phyloP scores from a whole-genome alignment of 2,113 vertebrate species.

The Brachypodius melanocephalos region DNA sequence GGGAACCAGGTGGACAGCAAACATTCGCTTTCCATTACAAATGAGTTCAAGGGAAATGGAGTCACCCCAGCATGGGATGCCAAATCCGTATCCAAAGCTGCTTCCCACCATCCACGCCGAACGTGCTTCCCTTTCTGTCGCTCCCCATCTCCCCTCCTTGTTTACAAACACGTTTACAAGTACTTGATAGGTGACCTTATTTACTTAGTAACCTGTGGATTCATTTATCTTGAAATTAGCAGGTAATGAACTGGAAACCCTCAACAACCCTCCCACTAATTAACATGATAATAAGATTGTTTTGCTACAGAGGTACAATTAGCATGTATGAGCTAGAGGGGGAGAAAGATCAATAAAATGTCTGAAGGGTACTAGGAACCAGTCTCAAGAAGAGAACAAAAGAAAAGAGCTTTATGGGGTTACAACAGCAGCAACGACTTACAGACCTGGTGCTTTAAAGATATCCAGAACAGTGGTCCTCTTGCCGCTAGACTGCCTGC shows the following conservation, averaged over 20 bases:
- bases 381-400: slow-evolving; percentile 70
- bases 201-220: slow-evolving; percentile 84
- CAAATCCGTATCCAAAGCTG: slow-evolving; percentile 45
- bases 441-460: slow-evolving; percentile 13
- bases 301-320: slow-evolving; percentile 84
- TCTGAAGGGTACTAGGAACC: slow-evolving; percentile 73
- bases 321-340: slow-evolving; percentile 77
- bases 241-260: slow-evolving; percentile 87
- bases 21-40: slow-evolving; percentile 85
- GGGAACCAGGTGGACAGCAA: slow-evolving; percentile 81
- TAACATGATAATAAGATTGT: slow-evolving; percentile 88
- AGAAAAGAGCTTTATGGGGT: slow-evolving; percentile 62
- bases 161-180: slow-evolving; percentile 91
- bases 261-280: slow-evolving; percentile 86
- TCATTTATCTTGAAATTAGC: slow-evolving; percentile 90
- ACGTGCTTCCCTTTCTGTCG: slow-evolving; percentile 53
- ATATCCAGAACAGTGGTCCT: background rate
- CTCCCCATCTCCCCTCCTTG: slow-evolving; percentile 70
- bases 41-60: slow-evolving; percentile 80
- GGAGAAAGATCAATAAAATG: slow-evolving; percentile 79
- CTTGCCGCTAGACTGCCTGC: background rate
- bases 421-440: slow-evolving; percentile 10
- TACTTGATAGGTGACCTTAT: slow-evolving; percentile 85
- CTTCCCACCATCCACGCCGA: slow-evolving; percentile 69
- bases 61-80: slow-evolving; percentile 77